Conservation (phyloP, 2,888 invertebrate genomes). For the Conomelus anceps region DNA sequence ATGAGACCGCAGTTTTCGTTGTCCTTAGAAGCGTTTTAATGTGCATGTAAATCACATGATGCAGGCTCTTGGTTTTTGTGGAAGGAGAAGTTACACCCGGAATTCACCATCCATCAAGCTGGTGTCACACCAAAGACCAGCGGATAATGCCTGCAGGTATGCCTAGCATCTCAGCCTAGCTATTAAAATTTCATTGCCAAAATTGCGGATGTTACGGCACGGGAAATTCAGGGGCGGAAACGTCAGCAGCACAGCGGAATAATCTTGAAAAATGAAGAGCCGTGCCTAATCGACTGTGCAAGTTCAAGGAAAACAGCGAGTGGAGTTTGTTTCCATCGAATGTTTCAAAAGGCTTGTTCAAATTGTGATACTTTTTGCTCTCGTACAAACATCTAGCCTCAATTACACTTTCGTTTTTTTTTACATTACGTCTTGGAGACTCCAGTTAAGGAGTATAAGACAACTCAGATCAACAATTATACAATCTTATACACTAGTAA, state of each 20-base stretch:
- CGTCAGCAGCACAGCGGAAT: neutral
- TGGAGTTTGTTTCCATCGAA: too few species aligned
- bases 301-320: neutral
- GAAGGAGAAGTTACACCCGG: neutral
- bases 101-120: neutral
- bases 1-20: too few species aligned
- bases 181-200: neutral
- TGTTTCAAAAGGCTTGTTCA: too few species aligned
- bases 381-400: too few species aligned
- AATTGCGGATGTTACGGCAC: neutral
- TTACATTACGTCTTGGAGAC: too few species aligned
- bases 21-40: neutral
- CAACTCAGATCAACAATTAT: too few species aligned
- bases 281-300: neutral
- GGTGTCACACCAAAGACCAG: neutral
- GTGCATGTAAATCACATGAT: neutral
- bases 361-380: too few species aligned
- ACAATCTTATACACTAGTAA: too few species aligned
- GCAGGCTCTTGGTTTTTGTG: neutral
- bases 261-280: neutral
- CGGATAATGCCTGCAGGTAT: neutral
- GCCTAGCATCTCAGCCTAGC: neutral
- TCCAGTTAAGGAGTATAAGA: too few species aligned
- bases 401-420: too few species aligned
- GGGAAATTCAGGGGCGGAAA: neutral